Evolutionary conservation across 2,888 invertebrate genomes (phyloP).

Genomic region (Pseudoips prasinana): DNA sequence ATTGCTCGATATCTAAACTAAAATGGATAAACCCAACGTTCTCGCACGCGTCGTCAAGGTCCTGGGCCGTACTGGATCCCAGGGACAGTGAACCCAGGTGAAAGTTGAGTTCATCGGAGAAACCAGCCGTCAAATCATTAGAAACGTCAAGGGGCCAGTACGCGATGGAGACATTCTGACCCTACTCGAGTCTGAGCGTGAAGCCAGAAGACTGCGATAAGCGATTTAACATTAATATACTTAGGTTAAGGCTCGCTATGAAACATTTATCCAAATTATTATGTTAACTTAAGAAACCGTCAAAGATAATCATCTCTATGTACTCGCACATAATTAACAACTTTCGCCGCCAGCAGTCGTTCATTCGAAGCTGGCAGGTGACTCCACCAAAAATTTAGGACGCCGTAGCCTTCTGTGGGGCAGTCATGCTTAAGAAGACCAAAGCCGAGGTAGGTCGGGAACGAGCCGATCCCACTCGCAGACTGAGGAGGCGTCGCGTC

Average conservation of each 20-base stretch:
- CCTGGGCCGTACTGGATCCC: constrained; percentile 98
- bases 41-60: constrained; percentile 97
- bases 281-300: constrained; percentile 60
- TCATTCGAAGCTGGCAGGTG: too few species aligned
- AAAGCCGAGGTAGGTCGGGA: too few species aligned
- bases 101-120: constrained; percentile 99
- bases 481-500: too few species aligned
- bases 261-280: constrained; percentile 48
- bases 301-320: constrained; percentile 64
- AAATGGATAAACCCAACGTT: constrained; percentile 94
- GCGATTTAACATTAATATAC: constrained; percentile 38
- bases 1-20: constrained; percentile 58
- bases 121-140: constrained; percentile 97
- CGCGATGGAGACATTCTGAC: constrained; percentile 99
- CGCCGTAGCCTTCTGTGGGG: too few species aligned
- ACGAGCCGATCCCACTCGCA: too few species aligned
- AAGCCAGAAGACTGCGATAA: constrained; percentile 98
- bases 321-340: constrained; percentile 60
- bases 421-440: too few species aligned
- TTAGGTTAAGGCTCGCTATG: constrained; percentile 60
- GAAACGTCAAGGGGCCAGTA: constrained; percentile 99
- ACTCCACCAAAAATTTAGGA: too few species aligned
- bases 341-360: too few species aligned
- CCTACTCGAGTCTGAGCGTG: constrained; percentile 98
- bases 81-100: constrained; percentile 99